Evolutionary conservation across 2,113 vertebrate genomes (phyloP).

Genomic region (Plecturocebus donacophilus): DNA sequence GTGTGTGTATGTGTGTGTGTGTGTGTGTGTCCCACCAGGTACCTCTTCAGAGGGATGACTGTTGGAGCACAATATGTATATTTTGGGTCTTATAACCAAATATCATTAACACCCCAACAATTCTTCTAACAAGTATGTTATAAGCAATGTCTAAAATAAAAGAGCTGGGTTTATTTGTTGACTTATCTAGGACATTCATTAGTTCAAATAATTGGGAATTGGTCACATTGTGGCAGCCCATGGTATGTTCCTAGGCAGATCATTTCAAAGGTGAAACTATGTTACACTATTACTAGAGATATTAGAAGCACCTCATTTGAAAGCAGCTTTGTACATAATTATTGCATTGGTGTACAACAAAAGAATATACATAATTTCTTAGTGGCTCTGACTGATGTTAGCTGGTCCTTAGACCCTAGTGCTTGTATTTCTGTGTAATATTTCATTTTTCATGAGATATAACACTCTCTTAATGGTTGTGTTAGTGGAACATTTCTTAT

Average conservation of each 20-base stretch:
- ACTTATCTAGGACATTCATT: background rate
- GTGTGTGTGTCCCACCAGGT: background rate
- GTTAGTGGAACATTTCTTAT: constrained; percentile 13
- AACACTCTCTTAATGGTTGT: background rate
- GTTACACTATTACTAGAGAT: background rate
- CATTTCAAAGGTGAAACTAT: background rate
- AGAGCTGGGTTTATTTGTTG: background rate
- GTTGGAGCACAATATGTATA: background rate
- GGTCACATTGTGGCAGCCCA: background rate
- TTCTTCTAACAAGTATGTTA: background rate
- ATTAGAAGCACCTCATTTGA: background rate
- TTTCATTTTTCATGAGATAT: background rate
- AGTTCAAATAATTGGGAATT: background rate
- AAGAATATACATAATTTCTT: background rate
- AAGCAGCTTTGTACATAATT: background rate
- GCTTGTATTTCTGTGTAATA: background rate
- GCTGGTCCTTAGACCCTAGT: background rate
- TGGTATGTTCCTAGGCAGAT: background rate
- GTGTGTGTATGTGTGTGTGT: background rate
- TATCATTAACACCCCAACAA: background rate
- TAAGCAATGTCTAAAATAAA: background rate
- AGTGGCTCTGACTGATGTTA: background rate
- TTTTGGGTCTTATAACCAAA: background rate
- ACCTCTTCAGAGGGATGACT: background rate
- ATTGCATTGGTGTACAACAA: background rate